Conservation (phyloP, 2,797 vertebrate genomes). For the Rallus crepitans region DNA sequence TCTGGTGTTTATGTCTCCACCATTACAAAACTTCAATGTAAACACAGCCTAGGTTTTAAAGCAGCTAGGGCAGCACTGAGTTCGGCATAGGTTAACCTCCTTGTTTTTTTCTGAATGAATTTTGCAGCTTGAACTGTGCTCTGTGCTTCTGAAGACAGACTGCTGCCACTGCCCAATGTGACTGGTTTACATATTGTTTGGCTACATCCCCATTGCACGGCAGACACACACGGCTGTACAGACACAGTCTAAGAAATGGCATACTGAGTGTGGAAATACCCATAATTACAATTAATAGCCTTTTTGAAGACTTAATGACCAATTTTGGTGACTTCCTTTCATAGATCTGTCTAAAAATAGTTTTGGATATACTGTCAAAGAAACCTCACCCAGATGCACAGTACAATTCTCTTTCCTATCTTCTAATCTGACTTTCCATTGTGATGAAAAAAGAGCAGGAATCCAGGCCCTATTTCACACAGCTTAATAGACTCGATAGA, state of each 20-base stretch:
- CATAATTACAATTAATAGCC: not conserved
- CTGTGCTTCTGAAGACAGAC: not conserved
- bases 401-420: not conserved
- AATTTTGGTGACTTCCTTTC: not conserved
- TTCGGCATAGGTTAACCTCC: not conserved
- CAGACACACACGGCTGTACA: not conserved
- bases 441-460: not conserved
- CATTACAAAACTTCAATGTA: not conserved
- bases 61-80: not conserved
- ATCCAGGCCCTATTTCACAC: not conserved
- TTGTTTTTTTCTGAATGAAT: not conserved
- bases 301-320: not conserved
- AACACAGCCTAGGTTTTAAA: not conserved
- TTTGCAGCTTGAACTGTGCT: not conserved
- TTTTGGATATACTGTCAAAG: not conserved
- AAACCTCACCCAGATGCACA: fast-evolving
- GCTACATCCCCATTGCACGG: fast-evolving
- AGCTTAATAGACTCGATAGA: not conserved
- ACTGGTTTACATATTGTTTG: not conserved
- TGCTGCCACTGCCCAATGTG: not conserved
- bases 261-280: not conserved
- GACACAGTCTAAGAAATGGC: not conserved
- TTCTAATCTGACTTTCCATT: not conserved
- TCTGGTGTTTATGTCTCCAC: not conserved
- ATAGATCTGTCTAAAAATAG: not conserved